Conservation (phyloP, 2,888 invertebrate species). For the Ophioninae sp. region DNA sequence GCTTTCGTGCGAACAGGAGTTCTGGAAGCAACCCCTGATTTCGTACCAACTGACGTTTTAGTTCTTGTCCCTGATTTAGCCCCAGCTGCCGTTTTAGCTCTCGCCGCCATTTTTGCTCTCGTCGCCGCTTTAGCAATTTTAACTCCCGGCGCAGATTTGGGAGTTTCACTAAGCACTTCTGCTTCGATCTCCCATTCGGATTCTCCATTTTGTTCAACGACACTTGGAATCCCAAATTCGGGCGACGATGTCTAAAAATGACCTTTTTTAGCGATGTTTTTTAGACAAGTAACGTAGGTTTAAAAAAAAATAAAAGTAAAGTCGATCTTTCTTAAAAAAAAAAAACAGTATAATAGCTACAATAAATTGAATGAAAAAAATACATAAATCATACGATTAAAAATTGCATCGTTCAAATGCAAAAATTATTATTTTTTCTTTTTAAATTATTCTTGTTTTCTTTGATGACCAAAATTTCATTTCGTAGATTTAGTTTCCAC, state of each 20-base stretch:
- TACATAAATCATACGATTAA: too few relatives aligned
- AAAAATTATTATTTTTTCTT: too few relatives aligned
- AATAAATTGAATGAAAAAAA: too few relatives aligned
- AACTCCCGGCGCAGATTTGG: conserved; percentile 4
- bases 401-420: too few relatives aligned
- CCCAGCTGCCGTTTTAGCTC: background rate
- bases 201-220: background rate
- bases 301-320: too few relatives aligned
- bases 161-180: background rate
- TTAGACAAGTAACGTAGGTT: too few relatives aligned
- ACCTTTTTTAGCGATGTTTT: background rate
- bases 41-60: background rate
- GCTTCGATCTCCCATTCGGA: background rate
- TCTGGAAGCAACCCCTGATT: background rate
- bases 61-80: background rate
- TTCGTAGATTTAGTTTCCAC: too few relatives aligned
- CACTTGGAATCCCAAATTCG: conserved; percentile 17
- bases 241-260: conserved; percentile 38
- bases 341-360: too few relatives aligned
- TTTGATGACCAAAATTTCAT: too few relatives aligned
- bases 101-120: background rate
- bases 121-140: conserved; percentile 11
- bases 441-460: too few relatives aligned
- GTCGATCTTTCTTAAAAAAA: too few relatives aligned
- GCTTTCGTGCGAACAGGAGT: background rate